Base-by-base conservation (phyloP, 2,888 invertebrate species). In the Apamea crenata region DNA sequence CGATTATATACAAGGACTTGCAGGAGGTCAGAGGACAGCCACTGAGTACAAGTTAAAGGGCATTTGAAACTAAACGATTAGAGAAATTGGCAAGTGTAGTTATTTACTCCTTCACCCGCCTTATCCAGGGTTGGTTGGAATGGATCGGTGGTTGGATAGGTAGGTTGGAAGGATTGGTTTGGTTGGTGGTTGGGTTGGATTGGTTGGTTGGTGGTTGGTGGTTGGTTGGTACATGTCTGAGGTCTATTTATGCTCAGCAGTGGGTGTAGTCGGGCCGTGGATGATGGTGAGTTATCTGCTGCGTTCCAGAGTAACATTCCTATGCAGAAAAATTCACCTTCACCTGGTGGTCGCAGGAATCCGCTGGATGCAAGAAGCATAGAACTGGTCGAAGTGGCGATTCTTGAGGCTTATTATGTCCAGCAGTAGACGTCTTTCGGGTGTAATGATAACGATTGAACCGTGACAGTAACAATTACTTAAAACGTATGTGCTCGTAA, bases 1-100 rank as follows among this genome's bases (percentile, higher is more conserved):
- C 32, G 32, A 83, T 69, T 65, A 53, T 7, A 29, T 36, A 36
- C 5, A 8, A 32, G 21, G 71, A 29, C 25, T 56, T 78, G 36
- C n/a, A 53, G 50, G 59, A 65, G 50, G 71, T 71, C 81, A 40
- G 25, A 40, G 10, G 25, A 25, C 68, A 56, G 18, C 63, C 18
- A 25, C 47, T 32, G n/a, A 25, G 21, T n/a, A 16, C 1, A 0
- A 16, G 21, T 29, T 18, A 32, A 7, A 16, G 2, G 18, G n/a
- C 2, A 53, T 56, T 56, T 21, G 3, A n/a, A 71, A 56, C 36
- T n/a, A 12, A 6, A 36, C 18, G 32, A 12, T 53, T 36, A 25
- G 4, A 69, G 21, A 69, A 29, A 29, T 29, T 29, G 47, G 47
- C 3, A 18, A 29, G 18, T 63, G 63, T 18, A 29, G 29, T 61